Conservation (phyloP, 2,113 vertebrate genomes). For the Pterocles burchelli region DNA sequence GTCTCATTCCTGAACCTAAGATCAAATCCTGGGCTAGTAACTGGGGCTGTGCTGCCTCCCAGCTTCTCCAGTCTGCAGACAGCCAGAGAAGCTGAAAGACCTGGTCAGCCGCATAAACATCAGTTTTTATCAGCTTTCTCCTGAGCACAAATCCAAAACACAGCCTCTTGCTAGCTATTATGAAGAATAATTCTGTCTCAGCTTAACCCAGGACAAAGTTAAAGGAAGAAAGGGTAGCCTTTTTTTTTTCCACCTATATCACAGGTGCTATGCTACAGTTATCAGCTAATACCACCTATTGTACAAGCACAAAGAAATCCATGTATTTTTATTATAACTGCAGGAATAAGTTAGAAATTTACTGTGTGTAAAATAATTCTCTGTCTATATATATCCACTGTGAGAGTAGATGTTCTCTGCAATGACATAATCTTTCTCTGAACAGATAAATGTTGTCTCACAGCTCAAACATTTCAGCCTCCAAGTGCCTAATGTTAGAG, state of each 20-base stretch:
- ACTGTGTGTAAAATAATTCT: neutral
- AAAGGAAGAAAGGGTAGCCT: neutral
- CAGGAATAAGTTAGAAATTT: neutral
- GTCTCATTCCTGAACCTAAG: too few relatives aligned
- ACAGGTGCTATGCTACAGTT: neutral
- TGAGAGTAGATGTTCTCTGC: constrained; percentile 9
- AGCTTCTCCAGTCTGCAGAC: too few relatives aligned
- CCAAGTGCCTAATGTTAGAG: neutral
- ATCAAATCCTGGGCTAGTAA: too few relatives aligned
- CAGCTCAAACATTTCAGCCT: constrained; percentile 9
- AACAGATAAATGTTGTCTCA: neutral
- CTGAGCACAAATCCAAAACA: too few relatives aligned
- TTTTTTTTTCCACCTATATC: neutral
- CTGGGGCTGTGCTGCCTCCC: too few relatives aligned
- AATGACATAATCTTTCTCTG: neutral
- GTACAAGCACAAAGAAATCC: neutral
- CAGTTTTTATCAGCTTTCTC: too few relatives aligned
- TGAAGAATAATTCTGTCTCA: too few relatives aligned
- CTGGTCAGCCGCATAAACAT: too few relatives aligned
- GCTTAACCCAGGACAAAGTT: neutral
- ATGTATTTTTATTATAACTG: neutral
- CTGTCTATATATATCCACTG: neutral
- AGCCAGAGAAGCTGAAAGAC: too few relatives aligned
- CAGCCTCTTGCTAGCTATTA: too few relatives aligned
- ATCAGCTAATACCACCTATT: neutral